Evolutionary conservation across 2,797 vertebrate species (phyloP).

Genomic region (Tachyglossus aculeatus): DNA sequence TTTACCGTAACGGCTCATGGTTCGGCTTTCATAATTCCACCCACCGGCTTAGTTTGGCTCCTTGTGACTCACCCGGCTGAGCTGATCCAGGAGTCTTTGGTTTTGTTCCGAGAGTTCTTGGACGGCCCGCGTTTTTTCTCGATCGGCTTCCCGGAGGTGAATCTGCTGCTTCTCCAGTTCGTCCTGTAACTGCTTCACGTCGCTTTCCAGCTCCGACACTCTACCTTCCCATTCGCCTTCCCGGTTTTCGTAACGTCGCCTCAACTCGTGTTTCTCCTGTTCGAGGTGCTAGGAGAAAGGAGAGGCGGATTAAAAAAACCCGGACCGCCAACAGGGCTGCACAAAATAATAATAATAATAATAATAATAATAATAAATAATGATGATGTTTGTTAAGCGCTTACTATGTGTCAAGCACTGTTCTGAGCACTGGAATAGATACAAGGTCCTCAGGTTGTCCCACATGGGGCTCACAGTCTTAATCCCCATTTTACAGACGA

Average conservation of each 20-base stretch:
- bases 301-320: conserved; percentile 26
- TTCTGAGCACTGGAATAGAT: no score
- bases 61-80: conserved; percentile 87
- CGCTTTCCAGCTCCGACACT: conserved; percentile 93
- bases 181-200: conserved; percentile 91
- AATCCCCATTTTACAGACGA: no score
- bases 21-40: conserved; percentile 1
- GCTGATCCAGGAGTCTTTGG: conserved; percentile 95
- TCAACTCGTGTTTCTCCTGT: conserved; percentile 95
- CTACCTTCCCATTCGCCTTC: conserved; percentile 98
- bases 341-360: no score
- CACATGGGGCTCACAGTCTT: no score
- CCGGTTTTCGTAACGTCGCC: conserved; percentile 89
- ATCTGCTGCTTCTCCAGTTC: conserved; percentile 93
- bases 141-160: conserved; percentile 89
- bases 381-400: no score
- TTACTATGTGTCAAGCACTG: no score
- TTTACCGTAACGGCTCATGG: not conserved
- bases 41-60: not conserved
- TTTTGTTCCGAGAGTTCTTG: conserved; percentile 96
- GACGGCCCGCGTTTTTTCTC: conserved; percentile 89
- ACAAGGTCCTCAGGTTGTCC: no score
- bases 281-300: conserved; percentile 86
- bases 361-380: no score
- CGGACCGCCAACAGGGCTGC: no score